These are phyloP conservation scores for Muscina levida DNA, from an alignment of 2,888 invertebrate species.

Conservation along the genomic window DNA sequence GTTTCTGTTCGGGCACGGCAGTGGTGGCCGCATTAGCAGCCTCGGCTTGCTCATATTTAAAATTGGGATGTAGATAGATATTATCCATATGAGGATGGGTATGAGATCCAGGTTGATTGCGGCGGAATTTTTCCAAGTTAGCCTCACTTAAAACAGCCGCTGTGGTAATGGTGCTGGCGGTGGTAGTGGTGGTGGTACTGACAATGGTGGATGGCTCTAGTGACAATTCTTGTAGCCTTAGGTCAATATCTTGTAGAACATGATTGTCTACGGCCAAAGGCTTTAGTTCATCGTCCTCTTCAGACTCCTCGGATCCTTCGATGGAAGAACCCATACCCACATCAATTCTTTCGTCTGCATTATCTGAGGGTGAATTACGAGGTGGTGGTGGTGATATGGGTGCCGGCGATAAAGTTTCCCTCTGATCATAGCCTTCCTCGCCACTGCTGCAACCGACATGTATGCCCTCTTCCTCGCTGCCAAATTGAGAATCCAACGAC, in stretches of 20 bases:
- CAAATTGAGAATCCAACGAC: conserved; percentile 74
- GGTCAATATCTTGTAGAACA: conserved; percentile 74
- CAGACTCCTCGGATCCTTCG: conserved; percentile 76
- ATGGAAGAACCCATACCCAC: conserved; percentile 76
- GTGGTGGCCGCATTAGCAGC: conserved; percentile 70
- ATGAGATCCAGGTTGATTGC: conserved; percentile 68
- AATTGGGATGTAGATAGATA: conserved; percentile 76
- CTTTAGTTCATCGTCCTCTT: conserved; percentile 79
- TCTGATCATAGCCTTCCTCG: conserved; percentile 58
- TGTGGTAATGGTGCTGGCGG: not conserved
- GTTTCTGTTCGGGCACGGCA: conserved; percentile 70
- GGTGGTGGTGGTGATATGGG: conserved; percentile 68
- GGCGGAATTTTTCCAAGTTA: conserved; percentile 76
- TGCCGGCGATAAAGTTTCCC: conserved; percentile 62
- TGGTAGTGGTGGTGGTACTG: not conserved
- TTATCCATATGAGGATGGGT: conserved; percentile 71
- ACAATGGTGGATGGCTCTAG: conserved; percentile 58
- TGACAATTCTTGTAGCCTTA: conserved; percentile 49
- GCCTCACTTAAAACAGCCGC: conserved; percentile 74
- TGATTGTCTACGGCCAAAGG: conserved; percentile 79
- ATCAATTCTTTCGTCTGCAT: conserved; percentile 72
- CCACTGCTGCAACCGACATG: conserved; percentile 55
- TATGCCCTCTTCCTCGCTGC: conserved; percentile 70
- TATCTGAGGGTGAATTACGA: conserved; percentile 67
- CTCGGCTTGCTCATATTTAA: conserved; percentile 67